Evolutionary conservation across 1,140 invertebrate species (phyloP).

Genomic region (Drosophila bipectinata): DNA sequence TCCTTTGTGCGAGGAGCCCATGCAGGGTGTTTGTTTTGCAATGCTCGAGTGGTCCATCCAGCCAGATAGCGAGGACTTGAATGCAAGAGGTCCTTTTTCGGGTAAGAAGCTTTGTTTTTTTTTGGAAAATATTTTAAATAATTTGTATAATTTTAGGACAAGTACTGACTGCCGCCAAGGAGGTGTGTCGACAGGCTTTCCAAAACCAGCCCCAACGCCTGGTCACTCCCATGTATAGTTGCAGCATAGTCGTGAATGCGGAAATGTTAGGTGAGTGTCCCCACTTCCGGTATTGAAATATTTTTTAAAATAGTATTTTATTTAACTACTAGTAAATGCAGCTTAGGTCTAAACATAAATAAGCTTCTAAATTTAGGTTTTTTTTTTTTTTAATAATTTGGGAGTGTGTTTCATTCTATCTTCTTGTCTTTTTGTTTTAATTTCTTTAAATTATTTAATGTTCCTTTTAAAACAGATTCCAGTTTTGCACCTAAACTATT

Average conservation of each 20-base stretch:
- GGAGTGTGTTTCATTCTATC: constrained; percentile 23
- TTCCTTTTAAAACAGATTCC: constrained; percentile 41
- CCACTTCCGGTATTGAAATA: background rate
- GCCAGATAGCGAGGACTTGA: constrained; percentile 84
- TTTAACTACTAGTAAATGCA: constrained; percentile 83
- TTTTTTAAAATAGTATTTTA: constrained; percentile 51
- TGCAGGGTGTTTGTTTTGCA: constrained; percentile 96
- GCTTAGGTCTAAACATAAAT: constrained; percentile 80
- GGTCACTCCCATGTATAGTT: constrained; percentile 98
- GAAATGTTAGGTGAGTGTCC: constrained; percentile 93
- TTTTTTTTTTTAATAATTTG: constrained; percentile 35
- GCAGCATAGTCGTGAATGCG: constrained; percentile 95
- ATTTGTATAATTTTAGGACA: constrained; percentile 87
- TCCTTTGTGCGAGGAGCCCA: constrained; percentile 97
- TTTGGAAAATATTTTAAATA: background rate
- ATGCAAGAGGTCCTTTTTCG: constrained; percentile 85
- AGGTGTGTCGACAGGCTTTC: constrained; percentile 94
- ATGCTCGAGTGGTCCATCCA: constrained; percentile 91
- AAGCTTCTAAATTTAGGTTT: constrained; percentile 71
- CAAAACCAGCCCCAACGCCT: constrained; percentile 95
- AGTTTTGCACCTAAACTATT: constrained; percentile 61
- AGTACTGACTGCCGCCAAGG: constrained; percentile 95
- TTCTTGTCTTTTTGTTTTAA: constrained; percentile 26
- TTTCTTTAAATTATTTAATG: constrained; percentile 36
- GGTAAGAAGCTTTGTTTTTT: constrained; percentile 70